Conservation (phyloP, 2,888 invertebrate genomes). For the Archips xylosteana region DNA sequence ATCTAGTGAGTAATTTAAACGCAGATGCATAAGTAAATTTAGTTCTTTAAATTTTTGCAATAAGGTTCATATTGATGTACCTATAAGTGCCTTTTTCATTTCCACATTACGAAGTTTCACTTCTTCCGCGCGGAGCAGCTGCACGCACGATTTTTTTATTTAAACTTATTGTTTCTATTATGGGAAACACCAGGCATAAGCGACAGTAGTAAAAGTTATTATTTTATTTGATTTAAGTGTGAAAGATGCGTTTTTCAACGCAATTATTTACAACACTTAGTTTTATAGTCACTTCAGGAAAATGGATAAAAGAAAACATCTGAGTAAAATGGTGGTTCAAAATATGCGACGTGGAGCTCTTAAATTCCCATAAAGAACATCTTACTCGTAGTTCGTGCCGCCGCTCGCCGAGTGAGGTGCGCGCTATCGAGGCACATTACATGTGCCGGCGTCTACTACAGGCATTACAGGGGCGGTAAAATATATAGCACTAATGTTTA, state of each 20-base stretch:
- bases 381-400: slow-evolving; percentile 44
- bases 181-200: too few species aligned
- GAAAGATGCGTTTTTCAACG: background rate
- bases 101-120: too few species aligned
- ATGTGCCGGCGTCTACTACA: slow-evolving; percentile 29
- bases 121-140: too few species aligned
- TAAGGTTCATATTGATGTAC: too few species aligned
- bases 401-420: slow-evolving; percentile 37
- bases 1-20: too few species aligned
- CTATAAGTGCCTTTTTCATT: too few species aligned
- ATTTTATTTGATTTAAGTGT: background rate
- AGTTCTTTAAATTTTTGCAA: too few species aligned
- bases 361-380: slow-evolving; percentile 49
- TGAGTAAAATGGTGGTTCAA: slow-evolving; percentile 42
- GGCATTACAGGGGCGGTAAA: background rate
- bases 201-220: background rate
- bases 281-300: slow-evolving; percentile 11
- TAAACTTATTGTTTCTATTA: too few species aligned
- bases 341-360: slow-evolving; percentile 45
- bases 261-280: background rate
- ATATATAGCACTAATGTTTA: slow-evolving; percentile 28
- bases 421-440: slow-evolving; percentile 34
- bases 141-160: too few species aligned
- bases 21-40: too few species aligned
- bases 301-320: slow-evolving; percentile 36